Conservation (phyloP, 2,113 vertebrate genomes). For the Bubo scandiacus region DNA sequence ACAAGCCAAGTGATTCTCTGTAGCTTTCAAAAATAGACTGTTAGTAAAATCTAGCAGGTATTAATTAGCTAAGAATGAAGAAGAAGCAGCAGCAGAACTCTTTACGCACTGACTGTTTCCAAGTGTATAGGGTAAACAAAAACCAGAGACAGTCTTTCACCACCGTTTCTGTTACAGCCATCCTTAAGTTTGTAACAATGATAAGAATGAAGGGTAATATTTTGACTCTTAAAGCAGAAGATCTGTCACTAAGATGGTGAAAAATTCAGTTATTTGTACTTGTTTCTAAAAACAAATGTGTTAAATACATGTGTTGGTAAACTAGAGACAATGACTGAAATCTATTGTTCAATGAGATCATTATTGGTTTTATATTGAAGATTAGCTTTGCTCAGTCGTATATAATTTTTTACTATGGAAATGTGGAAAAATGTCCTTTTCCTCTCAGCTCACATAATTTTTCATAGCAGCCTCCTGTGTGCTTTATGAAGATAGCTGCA, state of each 20-base stretch:
- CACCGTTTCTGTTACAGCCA: neutral
- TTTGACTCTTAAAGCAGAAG: neutral
- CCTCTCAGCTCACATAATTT: neutral
- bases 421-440: neutral
- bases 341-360: neutral
- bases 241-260: neutral
- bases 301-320: neutral
- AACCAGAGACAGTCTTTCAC: neutral
- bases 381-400: neutral
- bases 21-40: neutral
- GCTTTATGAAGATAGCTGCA: constrained; percentile 1
- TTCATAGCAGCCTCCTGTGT: neutral
- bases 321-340: neutral
- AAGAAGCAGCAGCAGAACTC: neutral
- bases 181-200: neutral
- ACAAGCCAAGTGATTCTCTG: neutral
- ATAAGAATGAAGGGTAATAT: neutral
- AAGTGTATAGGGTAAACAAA: neutral
- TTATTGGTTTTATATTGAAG: neutral
- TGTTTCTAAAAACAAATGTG: neutral
- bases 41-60: neutral
- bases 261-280: neutral
- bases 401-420: neutral
- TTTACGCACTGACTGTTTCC: neutral
- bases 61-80: neutral